Evolutionary conservation across 2,797 vertebrate genomes (phyloP).

Genomic region (Ficedula albicollis): DNA sequence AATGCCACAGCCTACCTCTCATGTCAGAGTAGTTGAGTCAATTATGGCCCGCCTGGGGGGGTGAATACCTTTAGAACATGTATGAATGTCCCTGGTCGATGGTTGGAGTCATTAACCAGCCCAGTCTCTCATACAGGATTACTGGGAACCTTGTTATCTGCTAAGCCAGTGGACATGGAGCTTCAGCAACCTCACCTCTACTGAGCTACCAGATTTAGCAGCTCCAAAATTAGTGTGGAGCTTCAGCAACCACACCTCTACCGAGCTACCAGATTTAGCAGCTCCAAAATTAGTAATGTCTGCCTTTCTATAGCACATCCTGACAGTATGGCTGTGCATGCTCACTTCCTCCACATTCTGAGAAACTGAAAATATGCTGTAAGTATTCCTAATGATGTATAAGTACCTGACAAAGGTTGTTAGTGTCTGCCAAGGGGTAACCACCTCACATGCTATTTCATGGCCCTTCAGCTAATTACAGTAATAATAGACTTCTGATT

Average conservation of each 20-base stretch:
- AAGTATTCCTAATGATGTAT: background rate
- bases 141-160: rapidly evolving
- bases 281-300: background rate
- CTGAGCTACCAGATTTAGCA: background rate
- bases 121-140: background rate
- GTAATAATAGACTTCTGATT: background rate
- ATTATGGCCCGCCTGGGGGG: no score
- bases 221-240: background rate
- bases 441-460: background rate
- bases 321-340: background rate
- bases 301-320: background rate
- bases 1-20: background rate
- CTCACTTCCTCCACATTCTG: background rate
- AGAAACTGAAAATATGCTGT: background rate
- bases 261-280: background rate
- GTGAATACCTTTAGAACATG: background rate
- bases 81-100: rapidly evolving
- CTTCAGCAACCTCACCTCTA: background rate
- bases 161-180: background rate
- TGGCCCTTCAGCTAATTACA: background rate
- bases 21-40: background rate
- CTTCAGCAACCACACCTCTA: background rate
- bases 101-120: background rate
- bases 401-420: background rate
- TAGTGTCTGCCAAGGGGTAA: background rate